phyloP scores from a whole-genome alignment of 2,797 vertebrate species.

The Tympanoctomys barrerae region DNA sequence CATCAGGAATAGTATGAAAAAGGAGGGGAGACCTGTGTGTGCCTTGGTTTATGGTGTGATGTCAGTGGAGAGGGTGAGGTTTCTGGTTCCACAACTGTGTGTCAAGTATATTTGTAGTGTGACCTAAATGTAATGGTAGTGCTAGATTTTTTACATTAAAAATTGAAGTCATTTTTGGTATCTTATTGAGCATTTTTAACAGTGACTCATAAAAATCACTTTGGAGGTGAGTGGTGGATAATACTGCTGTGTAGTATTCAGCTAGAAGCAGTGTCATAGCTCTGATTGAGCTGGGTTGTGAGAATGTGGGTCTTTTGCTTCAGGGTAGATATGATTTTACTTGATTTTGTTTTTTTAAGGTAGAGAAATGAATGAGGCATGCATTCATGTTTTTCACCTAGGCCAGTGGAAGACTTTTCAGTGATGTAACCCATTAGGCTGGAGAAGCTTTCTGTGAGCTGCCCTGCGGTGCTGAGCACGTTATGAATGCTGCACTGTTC shows the following conservation, averaged over 20 bases:
- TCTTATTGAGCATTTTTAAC: slow-evolving; percentile 63
- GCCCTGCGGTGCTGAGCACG: slow-evolving; percentile 87
- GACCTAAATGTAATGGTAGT: slow-evolving; percentile 70
- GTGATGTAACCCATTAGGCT: slow-evolving; percentile 89
- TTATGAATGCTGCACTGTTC: slow-evolving; percentile 92
- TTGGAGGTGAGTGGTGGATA: slow-evolving; percentile 7
- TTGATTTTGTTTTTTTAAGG: slow-evolving; percentile 71
- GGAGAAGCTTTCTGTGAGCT: slow-evolving; percentile 88
- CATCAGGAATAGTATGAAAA: not conserved
- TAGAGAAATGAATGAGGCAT: slow-evolving; percentile 80
- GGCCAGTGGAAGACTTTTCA: slow-evolving; percentile 86
- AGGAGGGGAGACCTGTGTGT: not conserved
- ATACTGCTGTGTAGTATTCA: not conserved
- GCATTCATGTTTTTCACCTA: slow-evolving; percentile 88
- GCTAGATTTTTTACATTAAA: slow-evolving; percentile 36
- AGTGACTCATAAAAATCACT: not conserved
- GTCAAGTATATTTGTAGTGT: slow-evolving; percentile 72
- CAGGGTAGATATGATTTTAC: slow-evolving; percentile 79
- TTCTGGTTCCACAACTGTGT: slow-evolving; percentile 4
- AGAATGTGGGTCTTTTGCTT: slow-evolving; percentile 63
- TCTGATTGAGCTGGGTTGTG: slow-evolving; percentile 7
- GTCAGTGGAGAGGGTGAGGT: slow-evolving; percentile 64
- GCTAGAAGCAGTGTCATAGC: not conserved
- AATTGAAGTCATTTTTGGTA: slow-evolving; percentile 41
- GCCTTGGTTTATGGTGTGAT: slow-evolving; percentile 33